Percentiles rank a stretch among this genome's conserved stretches.
Evolutionary conservation across 2,888 invertebrate species (phyloP).

Genomic region (Diplazon laetatorius): DNA sequence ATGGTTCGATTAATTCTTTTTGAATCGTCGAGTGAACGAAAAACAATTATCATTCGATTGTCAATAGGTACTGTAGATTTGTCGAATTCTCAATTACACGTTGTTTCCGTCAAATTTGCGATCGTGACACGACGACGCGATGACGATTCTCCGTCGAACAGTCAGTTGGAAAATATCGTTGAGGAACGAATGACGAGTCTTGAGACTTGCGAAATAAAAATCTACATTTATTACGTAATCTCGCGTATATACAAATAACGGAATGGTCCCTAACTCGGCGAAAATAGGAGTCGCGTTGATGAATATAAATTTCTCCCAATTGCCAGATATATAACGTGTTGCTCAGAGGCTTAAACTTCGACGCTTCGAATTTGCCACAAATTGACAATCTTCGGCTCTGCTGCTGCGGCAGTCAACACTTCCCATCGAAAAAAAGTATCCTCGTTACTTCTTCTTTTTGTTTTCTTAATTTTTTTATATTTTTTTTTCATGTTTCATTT

Average conservation of each 20-base stretch:
- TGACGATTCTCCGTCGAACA: neutral
- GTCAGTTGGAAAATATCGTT: neutral
- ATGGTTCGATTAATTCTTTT: no score
- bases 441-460: constrained; percentile 3
- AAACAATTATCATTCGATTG: no score
- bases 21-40: neutral
- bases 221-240: constrained; percentile 50
- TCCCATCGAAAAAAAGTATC: constrained; percentile 33
- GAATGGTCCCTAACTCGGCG: constrained; percentile 68
- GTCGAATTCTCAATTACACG: constrained; percentile 48
- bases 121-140: constrained; percentile 10
- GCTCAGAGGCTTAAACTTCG: constrained; percentile 3
- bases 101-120: constrained; percentile 20
- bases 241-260: constrained; percentile 67
- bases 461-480: neutral
- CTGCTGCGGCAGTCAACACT: neutral
- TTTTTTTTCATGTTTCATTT: no score
- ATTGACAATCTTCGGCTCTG: neutral
- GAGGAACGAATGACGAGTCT: neutral
- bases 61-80: neutral
- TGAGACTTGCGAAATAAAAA: constrained; percentile 41
- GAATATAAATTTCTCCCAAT: constrained; percentile 7
- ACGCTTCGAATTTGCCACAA: constrained; percentile 12
- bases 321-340: neutral
- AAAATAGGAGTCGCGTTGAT: constrained; percentile 26